Percentiles rank a stretch among this genome's conserved stretches.
These are phyloP conservation scores for Epinotia ramella DNA, from an alignment of 2,888 invertebrate genomes.

Conservation along the genomic window DNA sequence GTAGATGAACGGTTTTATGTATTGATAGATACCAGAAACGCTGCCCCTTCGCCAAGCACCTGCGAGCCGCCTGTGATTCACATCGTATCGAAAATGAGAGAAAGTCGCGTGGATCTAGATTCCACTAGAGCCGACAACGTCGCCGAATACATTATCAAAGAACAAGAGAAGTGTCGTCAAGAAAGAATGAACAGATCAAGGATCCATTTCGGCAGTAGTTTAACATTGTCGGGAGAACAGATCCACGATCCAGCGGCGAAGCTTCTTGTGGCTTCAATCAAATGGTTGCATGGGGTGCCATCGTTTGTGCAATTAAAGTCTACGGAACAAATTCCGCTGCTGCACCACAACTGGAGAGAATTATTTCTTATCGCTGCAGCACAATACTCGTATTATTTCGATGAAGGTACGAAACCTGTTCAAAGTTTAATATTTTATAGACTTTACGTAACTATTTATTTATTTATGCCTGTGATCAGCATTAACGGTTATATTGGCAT, in stretches of 20 bases:
- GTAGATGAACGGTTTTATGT: constrained; percentile 9
- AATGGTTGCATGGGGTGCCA: constrained; percentile 92
- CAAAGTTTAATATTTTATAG: neutral
- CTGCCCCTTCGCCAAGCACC: constrained; percentile 24
- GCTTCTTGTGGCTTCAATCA: constrained; percentile 90
- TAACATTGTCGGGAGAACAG: constrained; percentile 78
- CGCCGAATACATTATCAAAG: constrained; percentile 51
- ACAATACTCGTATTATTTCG: constrained; percentile 91
- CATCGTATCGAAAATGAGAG: constrained; percentile 58
- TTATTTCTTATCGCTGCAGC: constrained; percentile 93
- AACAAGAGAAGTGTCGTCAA: constrained; percentile 52
- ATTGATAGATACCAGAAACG: constrained; percentile 27
- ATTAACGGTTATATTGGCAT: too few relatives aligned
- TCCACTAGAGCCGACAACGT: constrained; percentile 45
- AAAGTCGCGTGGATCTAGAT: constrained; percentile 46
- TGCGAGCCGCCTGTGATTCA: constrained; percentile 65
- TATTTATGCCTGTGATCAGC: too few relatives aligned
- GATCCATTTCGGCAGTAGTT: constrained; percentile 53
- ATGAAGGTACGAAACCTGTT: constrained; percentile 84
- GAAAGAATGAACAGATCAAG: constrained; percentile 50
- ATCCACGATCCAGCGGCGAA: constrained; percentile 90
- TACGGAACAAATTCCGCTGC: constrained; percentile 89
- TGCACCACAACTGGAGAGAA: constrained; percentile 94
- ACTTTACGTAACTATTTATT: neutral
- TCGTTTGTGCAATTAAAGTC: constrained; percentile 88